phyloP scores from a whole-genome alignment of 2,888 invertebrate species.

The Cistogaster globosa region DNA sequence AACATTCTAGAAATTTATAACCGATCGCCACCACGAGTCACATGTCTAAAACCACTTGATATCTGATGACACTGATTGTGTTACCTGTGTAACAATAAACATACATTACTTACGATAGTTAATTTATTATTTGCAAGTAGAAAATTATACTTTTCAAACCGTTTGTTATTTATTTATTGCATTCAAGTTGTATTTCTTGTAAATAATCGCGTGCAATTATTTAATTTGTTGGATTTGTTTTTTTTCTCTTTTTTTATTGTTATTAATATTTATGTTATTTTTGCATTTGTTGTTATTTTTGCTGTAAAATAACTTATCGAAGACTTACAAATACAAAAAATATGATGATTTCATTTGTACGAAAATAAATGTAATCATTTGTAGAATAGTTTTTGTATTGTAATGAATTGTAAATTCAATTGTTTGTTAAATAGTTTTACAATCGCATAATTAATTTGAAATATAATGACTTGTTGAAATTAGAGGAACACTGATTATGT shows the following conservation, averaged over 20 bases:
- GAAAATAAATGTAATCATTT: constrained; percentile 54
- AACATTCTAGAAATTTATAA: too few relatives aligned
- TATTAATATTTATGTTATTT: constrained; percentile 15
- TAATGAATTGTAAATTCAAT: constrained; percentile 30
- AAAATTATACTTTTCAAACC: constrained; percentile 25
- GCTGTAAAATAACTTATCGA: constrained; percentile 51
- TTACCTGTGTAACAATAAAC: not conserved
- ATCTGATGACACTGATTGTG: not conserved
- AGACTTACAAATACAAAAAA: constrained; percentile 52
- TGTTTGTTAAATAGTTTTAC: constrained; percentile 14
- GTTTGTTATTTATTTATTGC: constrained; percentile 35
- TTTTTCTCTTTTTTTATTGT: not conserved
- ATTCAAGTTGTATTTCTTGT: constrained; percentile 38
- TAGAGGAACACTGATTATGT: constrained; percentile 9
- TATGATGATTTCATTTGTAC: constrained; percentile 62
- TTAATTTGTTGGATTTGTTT: constrained; percentile 50
- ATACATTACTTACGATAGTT: not conserved
- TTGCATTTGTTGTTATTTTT: constrained; percentile 27
- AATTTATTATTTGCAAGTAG: not conserved
- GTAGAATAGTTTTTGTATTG: constrained; percentile 28
- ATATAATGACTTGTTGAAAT: not conserved
- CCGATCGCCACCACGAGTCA: too few relatives aligned
- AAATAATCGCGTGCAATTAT: constrained; percentile 73
- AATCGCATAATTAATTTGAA: constrained; percentile 10
- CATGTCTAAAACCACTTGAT: too few relatives aligned